A percentile compares a stretch with the other conserved stretches of the same genome.
Conservation (phyloP, 2,888 invertebrate genomes). For the Elmis aenea region DNA sequence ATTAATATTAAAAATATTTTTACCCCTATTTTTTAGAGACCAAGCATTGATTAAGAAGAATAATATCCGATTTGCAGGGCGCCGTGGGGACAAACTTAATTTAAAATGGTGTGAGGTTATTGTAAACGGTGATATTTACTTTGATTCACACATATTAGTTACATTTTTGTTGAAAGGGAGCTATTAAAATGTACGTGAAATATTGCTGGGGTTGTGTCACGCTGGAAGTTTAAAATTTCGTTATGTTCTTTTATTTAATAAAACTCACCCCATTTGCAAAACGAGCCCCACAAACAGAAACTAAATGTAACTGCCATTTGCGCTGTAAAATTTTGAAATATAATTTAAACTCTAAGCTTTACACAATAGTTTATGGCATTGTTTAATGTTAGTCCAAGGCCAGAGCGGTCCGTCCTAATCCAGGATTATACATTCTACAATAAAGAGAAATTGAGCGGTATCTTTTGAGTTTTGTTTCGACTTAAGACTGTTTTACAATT, state of each 20-base stretch:
- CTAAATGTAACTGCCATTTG: slow-evolving; percentile 7
- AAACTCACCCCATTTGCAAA: too few relatives aligned
- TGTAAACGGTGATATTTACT: too few relatives aligned
- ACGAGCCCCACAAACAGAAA: slow-evolving; percentile 12
- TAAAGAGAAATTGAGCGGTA: slow-evolving; percentile 15
- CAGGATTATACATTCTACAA: slow-evolving; percentile 18
- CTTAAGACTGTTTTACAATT: slow-evolving; percentile 3
- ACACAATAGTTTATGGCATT: slow-evolving; percentile 21
- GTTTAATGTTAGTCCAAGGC: slow-evolving; percentile 18
- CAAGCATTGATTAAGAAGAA: too few relatives aligned
- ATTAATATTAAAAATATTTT: slow-evolving; percentile 3
- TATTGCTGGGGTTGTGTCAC: too few relatives aligned
- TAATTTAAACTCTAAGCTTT: slow-evolving; percentile 18
- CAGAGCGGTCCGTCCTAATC: slow-evolving; percentile 17
- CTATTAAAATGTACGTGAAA: too few relatives aligned
- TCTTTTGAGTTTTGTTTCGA: slow-evolving; percentile 15
- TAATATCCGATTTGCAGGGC: too few relatives aligned
- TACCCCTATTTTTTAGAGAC: slow-evolving; percentile 1
- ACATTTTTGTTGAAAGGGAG: too few relatives aligned
- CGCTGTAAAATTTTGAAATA: slow-evolving; percentile 17
- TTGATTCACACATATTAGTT: too few relatives aligned
- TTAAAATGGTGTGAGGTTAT: too few relatives aligned
- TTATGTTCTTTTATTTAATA: too few relatives aligned
- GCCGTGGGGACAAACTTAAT: too few relatives aligned
- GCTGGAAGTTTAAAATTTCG: too few relatives aligned